Percentiles rank a stretch among this genome's conserved stretches.
Conservation (phyloP, 2,113 vertebrate species). For the Trogon surrucura region DNA sequence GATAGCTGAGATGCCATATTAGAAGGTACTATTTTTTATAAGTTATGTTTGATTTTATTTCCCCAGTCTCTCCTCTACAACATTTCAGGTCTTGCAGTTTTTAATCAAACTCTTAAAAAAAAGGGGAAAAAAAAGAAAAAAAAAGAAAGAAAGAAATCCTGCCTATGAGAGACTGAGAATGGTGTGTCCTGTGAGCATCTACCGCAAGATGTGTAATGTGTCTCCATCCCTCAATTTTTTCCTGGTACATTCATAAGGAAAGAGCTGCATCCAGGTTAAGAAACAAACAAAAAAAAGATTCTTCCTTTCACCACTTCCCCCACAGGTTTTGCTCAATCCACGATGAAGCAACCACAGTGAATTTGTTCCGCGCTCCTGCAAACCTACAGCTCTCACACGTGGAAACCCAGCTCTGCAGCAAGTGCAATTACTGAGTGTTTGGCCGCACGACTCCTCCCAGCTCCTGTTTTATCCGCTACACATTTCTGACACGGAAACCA, state of each 20-base stretch:
- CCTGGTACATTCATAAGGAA: background rate
- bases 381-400: background rate
- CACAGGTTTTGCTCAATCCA: background rate
- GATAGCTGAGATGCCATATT: background rate
- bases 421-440: background rate
- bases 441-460: background rate
- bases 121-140: background rate
- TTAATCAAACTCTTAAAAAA: background rate
- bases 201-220: background rate
- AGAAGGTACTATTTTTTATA: background rate
- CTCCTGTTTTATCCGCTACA: background rate
- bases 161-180: background rate
- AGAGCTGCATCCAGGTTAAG: background rate
- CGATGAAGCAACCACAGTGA: background rate
- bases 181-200: background rate
- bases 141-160: background rate
- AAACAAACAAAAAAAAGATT: background rate
- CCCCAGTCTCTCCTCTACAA: background rate
- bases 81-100: background rate
- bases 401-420: background rate
- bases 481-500: background rate
- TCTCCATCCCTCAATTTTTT: background rate
- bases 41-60: background rate
- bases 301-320: background rate
- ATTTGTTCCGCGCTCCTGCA: background rate